These are phyloP conservation scores for Garrulus glandarius DNA, from an alignment of 2,797 vertebrate species.

Conservation along the genomic window DNA sequence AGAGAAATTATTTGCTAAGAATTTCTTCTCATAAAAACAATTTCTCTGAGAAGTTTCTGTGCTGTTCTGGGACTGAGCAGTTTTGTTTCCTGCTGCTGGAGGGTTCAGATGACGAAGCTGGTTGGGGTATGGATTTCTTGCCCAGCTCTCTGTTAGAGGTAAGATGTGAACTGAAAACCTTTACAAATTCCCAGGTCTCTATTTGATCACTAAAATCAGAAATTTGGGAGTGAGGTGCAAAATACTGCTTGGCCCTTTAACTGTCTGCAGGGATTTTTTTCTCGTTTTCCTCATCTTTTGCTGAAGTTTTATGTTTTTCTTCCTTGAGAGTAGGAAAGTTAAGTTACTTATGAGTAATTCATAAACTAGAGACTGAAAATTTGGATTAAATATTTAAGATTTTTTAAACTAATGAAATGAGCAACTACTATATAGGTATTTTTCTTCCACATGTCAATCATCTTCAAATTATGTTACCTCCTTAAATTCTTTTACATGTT, in stretches of 20 bases:
- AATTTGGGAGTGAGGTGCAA: not conserved
- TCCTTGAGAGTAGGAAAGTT: not conserved
- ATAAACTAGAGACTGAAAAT: not conserved
- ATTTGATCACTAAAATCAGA: not conserved
- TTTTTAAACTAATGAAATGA: conserved; percentile 31
- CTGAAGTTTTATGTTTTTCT: not conserved
- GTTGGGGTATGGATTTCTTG: not conserved
- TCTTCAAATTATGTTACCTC: not conserved
- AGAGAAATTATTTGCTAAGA: fast-evolving
- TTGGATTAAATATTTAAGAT: conserved; percentile 27
- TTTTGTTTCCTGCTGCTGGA: not conserved
- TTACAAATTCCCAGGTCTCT: fast-evolving
- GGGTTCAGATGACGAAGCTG: not conserved
- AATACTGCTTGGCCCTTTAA: not conserved
- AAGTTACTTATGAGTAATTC: conserved; percentile 10
- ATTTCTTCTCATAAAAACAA: fast-evolving
- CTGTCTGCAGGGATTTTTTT: not conserved
- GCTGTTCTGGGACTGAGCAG: fast-evolving
- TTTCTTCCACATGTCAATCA: not conserved
- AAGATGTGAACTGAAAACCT: not conserved
- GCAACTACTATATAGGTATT: not conserved
- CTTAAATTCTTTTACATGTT: not conserved
- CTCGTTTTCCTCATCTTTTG: not conserved
- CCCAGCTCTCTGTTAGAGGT: not conserved
- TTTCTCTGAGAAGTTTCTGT: not conserved